Evolutionary conservation across 1,140 invertebrate genomes (phyloP).

Genomic region (Phymorhynchus buccinoides): DNA sequence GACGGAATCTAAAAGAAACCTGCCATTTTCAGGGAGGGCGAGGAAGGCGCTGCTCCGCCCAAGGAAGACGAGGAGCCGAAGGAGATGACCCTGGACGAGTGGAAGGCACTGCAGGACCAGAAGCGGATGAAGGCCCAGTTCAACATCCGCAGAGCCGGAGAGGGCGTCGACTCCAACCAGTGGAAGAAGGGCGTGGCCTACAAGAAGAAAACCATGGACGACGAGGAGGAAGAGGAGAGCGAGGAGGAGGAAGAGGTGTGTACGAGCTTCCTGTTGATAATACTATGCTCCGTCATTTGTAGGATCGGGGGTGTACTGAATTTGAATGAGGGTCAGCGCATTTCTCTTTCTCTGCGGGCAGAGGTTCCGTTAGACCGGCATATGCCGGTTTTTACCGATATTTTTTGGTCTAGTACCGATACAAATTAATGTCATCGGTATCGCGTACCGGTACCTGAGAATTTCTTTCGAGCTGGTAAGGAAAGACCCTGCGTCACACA

Average conservation of each 20-base stretch:
- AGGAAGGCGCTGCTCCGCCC: constrained; percentile 51
- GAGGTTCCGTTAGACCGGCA: no score
- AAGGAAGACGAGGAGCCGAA: constrained; percentile 55
- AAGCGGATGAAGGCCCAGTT: constrained; percentile 58
- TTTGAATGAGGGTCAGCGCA: no score
- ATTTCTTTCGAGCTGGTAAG: no score
- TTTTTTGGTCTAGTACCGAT: no score
- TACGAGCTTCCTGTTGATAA: constrained; percentile 27
- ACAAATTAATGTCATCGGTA: no score
- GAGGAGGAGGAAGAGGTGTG: constrained; percentile 56
- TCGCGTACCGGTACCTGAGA: no score
- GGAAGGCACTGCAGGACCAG: constrained; percentile 63
- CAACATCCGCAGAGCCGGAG: constrained; percentile 66
- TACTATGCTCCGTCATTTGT: no score
- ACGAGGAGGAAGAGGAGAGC: constrained; percentile 46
- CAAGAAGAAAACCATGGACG: constrained; percentile 60
- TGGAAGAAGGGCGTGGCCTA: constrained; percentile 64
- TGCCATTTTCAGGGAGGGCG: constrained; percentile 56
- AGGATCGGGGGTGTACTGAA: no score
- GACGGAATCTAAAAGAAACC: neutral
- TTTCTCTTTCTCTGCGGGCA: no score
- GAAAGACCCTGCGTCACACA: no score
- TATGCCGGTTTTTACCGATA: no score
- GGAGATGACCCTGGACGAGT: constrained; percentile 69
- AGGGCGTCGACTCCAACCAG: constrained; percentile 59